Evolutionary conservation across 2,797 vertebrate species (phyloP), one percentile per base, ranked within the genome.

Genomic region (Rhynchotus rufescens): DNA sequence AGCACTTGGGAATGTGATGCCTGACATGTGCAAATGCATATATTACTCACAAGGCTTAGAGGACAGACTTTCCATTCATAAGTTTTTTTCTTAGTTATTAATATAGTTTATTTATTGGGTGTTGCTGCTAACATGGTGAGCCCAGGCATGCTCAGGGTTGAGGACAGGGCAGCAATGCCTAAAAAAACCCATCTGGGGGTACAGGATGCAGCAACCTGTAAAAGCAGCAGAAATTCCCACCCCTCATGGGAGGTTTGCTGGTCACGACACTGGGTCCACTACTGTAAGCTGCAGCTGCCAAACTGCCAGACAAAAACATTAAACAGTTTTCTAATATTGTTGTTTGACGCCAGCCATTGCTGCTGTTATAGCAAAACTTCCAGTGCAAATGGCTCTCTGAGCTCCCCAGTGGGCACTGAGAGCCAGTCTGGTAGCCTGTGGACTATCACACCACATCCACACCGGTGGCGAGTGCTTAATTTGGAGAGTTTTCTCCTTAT

Each of bases 351-450:
- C 78, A 72, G 54, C 30, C 66, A 9, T 42, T 83, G 54, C 54
- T 74, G 49, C 12, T 34, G 23, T 23, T 67, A n/a, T 13, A 87
- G 66, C 4, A 82, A 56, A 84, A 54, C 40, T 47, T 78, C 36
- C 93, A 61, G 45, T 78, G 60, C 60, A 54, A 88, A 83, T 40
- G 32, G 44, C 22, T 57, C 13, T n/a, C 36, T 64, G 17, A 28
- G 0, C 28, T 75, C 62, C 45, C 22, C 49, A 10, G 32, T 2
- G 1, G 44, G 4, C 26, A 80, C 40, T 25, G 16, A 1, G 2
- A 83, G 28, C 10, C 73, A 89, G 57, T 32, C 47, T 26, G 86
- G 25, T 28, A 84, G 9, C 57, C 81, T 88, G 40, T 76, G 64
- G 78, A 60, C 57, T 61, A 72, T 30, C 23, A 15, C 32, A 36